These are phyloP conservation scores for Pygocentrus nattereri DNA, from an alignment of 2,797 vertebrate species.

Conservation along the genomic window DNA sequence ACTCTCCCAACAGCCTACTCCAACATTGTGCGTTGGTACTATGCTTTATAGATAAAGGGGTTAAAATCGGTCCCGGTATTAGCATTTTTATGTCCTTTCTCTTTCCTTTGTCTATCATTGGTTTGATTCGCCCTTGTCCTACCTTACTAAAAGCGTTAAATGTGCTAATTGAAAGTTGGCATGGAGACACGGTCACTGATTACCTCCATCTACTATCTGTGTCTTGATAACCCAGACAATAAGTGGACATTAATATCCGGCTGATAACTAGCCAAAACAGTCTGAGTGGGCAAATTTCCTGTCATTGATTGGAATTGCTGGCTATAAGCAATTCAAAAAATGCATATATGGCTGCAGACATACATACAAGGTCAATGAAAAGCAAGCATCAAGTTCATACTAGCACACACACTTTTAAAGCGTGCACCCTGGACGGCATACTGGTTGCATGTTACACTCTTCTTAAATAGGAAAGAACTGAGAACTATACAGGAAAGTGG, in stretches of 20 bases:
- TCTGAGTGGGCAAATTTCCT: neutral
- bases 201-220: neutral
- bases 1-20: too few relatives aligned
- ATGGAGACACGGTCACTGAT: neutral
- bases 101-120: neutral
- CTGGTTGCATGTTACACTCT: neutral
- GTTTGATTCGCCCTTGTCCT: neutral
- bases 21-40: too few relatives aligned
- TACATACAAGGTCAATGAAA: neutral
- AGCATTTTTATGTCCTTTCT: neutral
- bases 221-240: neutral
- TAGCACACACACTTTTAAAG: neutral
- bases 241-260: neutral
- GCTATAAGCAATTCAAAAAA: neutral
- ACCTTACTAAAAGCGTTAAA: neutral
- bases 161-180: neutral
- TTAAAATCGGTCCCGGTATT: neutral
- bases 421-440: neutral
- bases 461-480: too few relatives aligned
- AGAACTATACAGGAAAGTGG: neutral
- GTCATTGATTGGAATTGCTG: neutral
- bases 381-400: neutral
- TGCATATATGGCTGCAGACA: neutral
- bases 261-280: neutral
- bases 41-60: too few relatives aligned